Conservation (phyloP, 2,888 invertebrate species). For the Brachypalpus laphriformis region DNA sequence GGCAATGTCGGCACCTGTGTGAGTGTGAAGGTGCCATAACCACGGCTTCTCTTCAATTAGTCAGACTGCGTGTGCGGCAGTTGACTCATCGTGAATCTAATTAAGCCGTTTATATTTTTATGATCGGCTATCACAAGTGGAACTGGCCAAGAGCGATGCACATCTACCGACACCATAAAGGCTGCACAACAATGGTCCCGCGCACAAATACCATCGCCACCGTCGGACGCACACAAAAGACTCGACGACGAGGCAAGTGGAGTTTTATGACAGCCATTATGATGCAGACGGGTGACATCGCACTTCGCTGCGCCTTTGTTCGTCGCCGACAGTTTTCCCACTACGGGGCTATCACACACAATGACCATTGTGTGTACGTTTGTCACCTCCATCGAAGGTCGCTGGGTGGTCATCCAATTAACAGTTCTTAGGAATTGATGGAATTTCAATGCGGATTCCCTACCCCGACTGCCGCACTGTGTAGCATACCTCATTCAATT, state of each 20-base stretch:
- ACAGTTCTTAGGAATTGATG: conserved; percentile 48
- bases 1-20: conserved; percentile 56
- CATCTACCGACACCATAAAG: conserved; percentile 60
- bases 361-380: conserved; percentile 44
- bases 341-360: conserved; percentile 22
- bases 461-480: neutral
- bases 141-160: conserved; percentile 46
- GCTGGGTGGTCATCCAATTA: conserved; percentile 70
- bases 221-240: conserved; percentile 20
- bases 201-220: conserved; percentile 1
- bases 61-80: conserved; percentile 72
- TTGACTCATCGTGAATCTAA: conserved; percentile 73
- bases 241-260: conserved; percentile 44
- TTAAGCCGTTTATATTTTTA: conserved; percentile 74
- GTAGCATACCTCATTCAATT: conserved; percentile 4
- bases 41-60: conserved; percentile 67
- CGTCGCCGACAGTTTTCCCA: conserved; percentile 49
- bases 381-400: conserved; percentile 59
- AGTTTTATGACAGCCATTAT: conserved; percentile 70
- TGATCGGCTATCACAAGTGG: conserved; percentile 70
- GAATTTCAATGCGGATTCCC: conserved; percentile 49
- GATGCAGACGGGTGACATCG: conserved; percentile 71
- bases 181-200: conserved; percentile 57
- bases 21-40: conserved; percentile 54
- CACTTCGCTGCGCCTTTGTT: conserved; percentile 69